Evolutionary conservation across 2,888 invertebrate species (phyloP), one percentile per base, ranked within the genome.

Genomic region (Hyalella azteca): DNA sequence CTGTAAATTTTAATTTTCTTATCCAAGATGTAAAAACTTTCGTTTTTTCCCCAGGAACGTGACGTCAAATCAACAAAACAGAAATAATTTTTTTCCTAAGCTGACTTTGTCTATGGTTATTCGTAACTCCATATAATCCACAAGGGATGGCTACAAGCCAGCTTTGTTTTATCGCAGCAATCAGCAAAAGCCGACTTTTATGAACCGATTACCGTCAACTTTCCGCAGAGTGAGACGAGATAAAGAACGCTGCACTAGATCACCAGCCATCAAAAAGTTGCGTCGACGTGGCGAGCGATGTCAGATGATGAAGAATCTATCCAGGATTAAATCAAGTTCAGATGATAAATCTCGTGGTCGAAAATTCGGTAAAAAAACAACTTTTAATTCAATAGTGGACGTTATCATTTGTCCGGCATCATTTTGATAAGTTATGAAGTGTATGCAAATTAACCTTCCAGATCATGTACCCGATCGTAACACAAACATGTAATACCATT

Each of bases 171-270:
- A 66, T 66, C 66, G 66, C 19, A 19, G 13, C 66, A 66, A 66
- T 66, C 66, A 66, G 36, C 66, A 36, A 66, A 66, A 66, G 66
- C 66, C 36, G 36, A 19, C 66, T 36, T 66, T 66, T 66, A 66
- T 19, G 66, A 1, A 4, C 36, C 66, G 39, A 66, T 66, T 66
- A 36, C 66, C 9, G 66, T 36, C 36, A 66, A 66, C 66, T 66
- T 66, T 66, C 29, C 39, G 13, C 39, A 36, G 29, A 66, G 66
- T 39, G 66, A 36, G 66, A 36, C 36, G 36, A 36, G 66, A 66
- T 66, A 36, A 66, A 32, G 36, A 66, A 11, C 4, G 26, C 9
- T 29, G 22, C 54, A 3, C 7, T 22, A 54, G 29, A 54, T 26
- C 54, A 26, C 29, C 54, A 22, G 13, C 22, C 11, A 22, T 9